Evolutionary conservation across 1,140 invertebrate genomes (phyloP), one percentile per base, ranked within the genome.

Genomic region (Drosophila repleta): DNA sequence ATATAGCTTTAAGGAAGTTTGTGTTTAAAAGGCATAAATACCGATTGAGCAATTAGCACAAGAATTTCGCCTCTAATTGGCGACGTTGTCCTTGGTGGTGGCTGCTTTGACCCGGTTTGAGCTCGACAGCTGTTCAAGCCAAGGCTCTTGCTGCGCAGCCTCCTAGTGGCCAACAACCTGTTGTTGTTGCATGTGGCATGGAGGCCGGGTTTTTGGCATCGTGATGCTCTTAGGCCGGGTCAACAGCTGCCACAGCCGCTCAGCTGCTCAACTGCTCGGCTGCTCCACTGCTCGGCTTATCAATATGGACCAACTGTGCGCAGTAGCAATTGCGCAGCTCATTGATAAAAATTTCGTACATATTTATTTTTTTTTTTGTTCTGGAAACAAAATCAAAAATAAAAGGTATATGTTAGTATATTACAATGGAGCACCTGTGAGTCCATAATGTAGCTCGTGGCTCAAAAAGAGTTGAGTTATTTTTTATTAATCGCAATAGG

Each of bases 321-420:
- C 77, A 87, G 61, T 49, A 68, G 21, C 55, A 32, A 72, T 35
- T 72, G 83, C 82, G 82, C 82, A 87, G 51, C 63, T 68, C 82
- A 87, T 88, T 87, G 74, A 88, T 78, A 62, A 88, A 71, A 49
- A 37, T 20, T 7, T 11, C 13, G 2, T 35, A 10, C 32, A 35
- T 2, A 29, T 29, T n/a, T n/a, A n/a, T n/a, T n/a, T n/a, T n/a
- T n/a, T n/a, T n/a, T n/a, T n/a, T n/a, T n/a, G n/a, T n/a, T n/a
- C n/a, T n/a, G n/a, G n/a, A n/a, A n/a, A n/a, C n/a, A n/a, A n/a
- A n/a, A n/a, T n/a, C n/a, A n/a, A n/a, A n/a, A n/a, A n/a, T n/a
- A n/a, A n/a, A n/a, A n/a, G n/a, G n/a, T n/a, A n/a, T n/a, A n/a
- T n/a, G n/a, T n/a, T n/a, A n/a, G n/a, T n/a, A n/a, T n/a, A n/a